These are phyloP conservation scores for Reticulitermes lucifugus DNA, from an alignment of 2,888 invertebrate genomes.

Conservation along the genomic window DNA sequence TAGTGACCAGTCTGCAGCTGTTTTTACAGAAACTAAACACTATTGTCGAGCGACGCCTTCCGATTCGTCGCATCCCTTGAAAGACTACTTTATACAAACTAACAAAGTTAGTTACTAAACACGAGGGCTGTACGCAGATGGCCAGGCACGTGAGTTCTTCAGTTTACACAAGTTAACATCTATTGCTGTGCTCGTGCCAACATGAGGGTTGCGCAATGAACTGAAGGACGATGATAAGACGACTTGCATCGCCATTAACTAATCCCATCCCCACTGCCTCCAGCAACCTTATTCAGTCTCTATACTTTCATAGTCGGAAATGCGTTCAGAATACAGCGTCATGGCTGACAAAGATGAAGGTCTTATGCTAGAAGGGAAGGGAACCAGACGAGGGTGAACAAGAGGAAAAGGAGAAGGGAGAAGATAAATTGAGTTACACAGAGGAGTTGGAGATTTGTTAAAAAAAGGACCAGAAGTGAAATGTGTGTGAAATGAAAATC, in stretches of 20 bases:
- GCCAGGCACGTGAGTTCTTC: background rate
- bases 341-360: background rate
- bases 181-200: background rate
- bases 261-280: background rate
- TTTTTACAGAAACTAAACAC: background rate
- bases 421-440: conserved; percentile 1
- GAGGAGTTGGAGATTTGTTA: background rate
- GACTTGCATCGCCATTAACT: background rate
- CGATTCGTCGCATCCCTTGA: background rate
- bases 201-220: background rate
- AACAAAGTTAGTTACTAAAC: conserved; percentile 11
- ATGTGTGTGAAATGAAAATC: background rate
- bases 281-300: background rate
- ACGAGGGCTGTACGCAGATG: background rate
- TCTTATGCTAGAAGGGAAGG: background rate
- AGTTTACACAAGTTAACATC: too few relatives aligned
- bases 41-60: background rate
- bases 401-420: background rate
- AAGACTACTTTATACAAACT: background rate
- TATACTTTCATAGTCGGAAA: background rate
- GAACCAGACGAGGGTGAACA: background rate
- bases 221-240: background rate
- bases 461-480: background rate
- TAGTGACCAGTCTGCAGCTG: too few relatives aligned
- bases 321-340: background rate